Conservation (phyloP, 2,888 invertebrate genomes). For the Cataglyphis rosenhaueri region DNA sequence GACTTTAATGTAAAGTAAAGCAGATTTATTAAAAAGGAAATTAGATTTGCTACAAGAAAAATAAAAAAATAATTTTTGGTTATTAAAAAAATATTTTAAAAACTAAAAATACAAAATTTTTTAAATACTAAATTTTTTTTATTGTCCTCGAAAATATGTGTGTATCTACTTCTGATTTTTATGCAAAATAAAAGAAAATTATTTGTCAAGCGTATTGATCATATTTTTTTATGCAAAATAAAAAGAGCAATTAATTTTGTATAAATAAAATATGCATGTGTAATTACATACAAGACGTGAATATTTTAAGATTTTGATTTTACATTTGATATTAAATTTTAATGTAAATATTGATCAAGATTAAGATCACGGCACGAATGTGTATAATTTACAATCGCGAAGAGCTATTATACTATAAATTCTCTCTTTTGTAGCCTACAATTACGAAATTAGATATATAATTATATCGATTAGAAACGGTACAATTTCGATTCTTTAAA, state of each 20-base stretch:
- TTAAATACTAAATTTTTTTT: neutral
- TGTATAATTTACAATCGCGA: slow-evolving; percentile 1
- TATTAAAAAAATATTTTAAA: slow-evolving; percentile 2
- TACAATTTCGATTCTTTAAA: neutral
- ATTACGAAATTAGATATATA: slow-evolving; percentile 17
- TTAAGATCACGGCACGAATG: neutral
- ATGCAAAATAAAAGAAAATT: neutral
- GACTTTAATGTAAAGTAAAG: neutral
- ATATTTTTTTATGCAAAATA: neutral
- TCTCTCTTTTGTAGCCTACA: slow-evolving; percentile 1
- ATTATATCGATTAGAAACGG: neutral
- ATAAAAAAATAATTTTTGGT: slow-evolving; percentile 3
- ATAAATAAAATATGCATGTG: neutral
- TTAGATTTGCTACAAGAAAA: neutral
- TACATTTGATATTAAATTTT: slow-evolving; percentile 13
- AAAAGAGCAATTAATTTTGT: neutral
- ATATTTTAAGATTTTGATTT: neutral
- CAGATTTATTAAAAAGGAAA: neutral
- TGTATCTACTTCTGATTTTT: neutral
- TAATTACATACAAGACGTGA: neutral
- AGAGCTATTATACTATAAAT: slow-evolving; percentile 34
- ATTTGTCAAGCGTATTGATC: neutral
- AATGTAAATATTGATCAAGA: neutral
- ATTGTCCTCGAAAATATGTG: neutral
- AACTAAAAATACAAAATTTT: neutral